These are phyloP conservation scores for Notocelia uddmanniana DNA, from an alignment of 2,888 invertebrate genomes.

Conservation along the genomic window DNA sequence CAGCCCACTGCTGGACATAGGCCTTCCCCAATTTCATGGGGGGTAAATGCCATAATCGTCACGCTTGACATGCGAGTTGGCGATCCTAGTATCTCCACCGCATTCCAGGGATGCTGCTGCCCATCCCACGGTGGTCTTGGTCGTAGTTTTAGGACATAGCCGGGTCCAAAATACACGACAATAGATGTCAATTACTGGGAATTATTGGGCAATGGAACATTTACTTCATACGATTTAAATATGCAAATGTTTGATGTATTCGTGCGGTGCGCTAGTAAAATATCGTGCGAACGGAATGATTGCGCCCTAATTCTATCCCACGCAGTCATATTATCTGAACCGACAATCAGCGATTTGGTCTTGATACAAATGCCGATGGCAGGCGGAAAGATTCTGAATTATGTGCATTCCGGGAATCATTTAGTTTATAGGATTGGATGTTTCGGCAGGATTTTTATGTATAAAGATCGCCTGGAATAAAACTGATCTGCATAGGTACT, in stretches of 20 bases:
- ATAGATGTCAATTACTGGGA: too few relatives aligned
- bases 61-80: too few relatives aligned
- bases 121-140: too few relatives aligned
- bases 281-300: slow-evolving; percentile 1
- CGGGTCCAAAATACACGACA: too few relatives aligned
- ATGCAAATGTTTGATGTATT: background rate
- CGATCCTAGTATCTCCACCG: too few relatives aligned
- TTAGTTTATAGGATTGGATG: slow-evolving; percentile 7
- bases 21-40: too few relatives aligned
- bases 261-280: background rate
- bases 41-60: too few relatives aligned
- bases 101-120: too few relatives aligned
- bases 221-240: too few relatives aligned
- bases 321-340: slow-evolving; percentile 13
- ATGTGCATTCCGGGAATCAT: slow-evolving; percentile 21
- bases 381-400: slow-evolving; percentile 7
- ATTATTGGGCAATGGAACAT: too few relatives aligned
- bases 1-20: too few relatives aligned
- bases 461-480: background rate
- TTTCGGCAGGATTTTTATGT: background rate
- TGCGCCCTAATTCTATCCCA: slow-evolving; percentile 24
- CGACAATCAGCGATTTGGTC: slow-evolving; percentile 3
- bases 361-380: slow-evolving; percentile 14
- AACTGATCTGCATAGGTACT: background rate
- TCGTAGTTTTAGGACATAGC: too few relatives aligned